These are phyloP conservation scores for Pseudotriccus pelzelni DNA, from an alignment of 2,797 vertebrate species.

Conservation along the genomic window DNA sequence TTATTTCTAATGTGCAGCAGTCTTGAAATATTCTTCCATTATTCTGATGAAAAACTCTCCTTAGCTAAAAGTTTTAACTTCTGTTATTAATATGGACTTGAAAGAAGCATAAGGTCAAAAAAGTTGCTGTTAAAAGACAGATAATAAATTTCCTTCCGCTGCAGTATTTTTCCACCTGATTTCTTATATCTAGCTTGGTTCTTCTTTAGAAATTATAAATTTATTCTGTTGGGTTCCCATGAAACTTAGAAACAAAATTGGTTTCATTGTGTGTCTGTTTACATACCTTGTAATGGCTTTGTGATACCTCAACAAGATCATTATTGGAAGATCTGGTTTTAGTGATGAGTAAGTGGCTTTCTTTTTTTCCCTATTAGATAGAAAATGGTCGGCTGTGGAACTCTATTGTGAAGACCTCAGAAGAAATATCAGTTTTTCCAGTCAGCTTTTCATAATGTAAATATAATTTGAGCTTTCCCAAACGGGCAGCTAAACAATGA, in stretches of 20 bases:
- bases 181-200: background rate
- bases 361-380: slow-evolving; percentile 75
- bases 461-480: slow-evolving; percentile 67
- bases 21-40: background rate
- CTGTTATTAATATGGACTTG: background rate
- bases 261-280: background rate
- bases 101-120: background rate
- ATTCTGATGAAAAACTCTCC: background rate
- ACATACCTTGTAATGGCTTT: slow-evolving; percentile 3
- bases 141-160: background rate
- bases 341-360: slow-evolving; percentile 56
- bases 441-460: slow-evolving; percentile 87
- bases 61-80: background rate
- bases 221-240: background rate
- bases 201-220: background rate
- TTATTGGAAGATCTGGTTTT: background rate
- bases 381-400: slow-evolving; percentile 80
- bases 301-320: background rate
- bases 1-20: background rate
- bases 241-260: background rate
- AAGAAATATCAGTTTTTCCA: slow-evolving; percentile 41
- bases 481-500: slow-evolving; percentile 83
- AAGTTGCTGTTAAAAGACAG: background rate
- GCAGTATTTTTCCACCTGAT: background rate
- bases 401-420: slow-evolving; percentile 75